Evolutionary conservation across 2,113 vertebrate species (phyloP).

Genomic region (Ctenomys sociabilis): DNA sequence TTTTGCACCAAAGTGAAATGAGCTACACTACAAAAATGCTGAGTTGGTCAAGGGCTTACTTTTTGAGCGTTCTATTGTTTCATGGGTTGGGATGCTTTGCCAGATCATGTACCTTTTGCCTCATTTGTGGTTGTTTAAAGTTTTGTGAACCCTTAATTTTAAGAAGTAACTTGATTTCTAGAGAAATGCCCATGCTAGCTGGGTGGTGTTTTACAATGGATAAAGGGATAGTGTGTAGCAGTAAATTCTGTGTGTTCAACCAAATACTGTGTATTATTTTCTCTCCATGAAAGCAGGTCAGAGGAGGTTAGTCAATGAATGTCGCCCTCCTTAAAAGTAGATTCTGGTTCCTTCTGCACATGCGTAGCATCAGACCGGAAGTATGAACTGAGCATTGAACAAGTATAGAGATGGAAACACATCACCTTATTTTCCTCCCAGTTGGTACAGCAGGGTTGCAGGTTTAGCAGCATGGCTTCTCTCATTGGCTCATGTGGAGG

Average conservation of each 20-base stretch:
- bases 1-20: conserved; percentile 76
- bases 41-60: conserved; percentile 85
- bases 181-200: conserved; percentile 55
- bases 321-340: not conserved
- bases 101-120: conserved; percentile 81
- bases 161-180: conserved; percentile 62
- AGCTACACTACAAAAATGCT: conserved; percentile 66
- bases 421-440: not conserved
- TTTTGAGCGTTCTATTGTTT: conserved; percentile 78
- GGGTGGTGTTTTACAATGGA: conserved; percentile 58
- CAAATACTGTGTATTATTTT: conserved; percentile 65
- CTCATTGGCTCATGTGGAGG: not conserved
- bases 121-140: conserved; percentile 78
- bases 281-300: conserved; percentile 60
- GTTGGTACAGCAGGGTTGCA: not conserved
- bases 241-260: conserved; percentile 67
- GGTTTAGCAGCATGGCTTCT: not conserved
- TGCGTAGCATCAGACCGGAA: not conserved
- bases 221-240: conserved; percentile 63
- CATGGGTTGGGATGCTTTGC: conserved; percentile 84
- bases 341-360: conserved; percentile 24
- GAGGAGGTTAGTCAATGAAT: conserved; percentile 39
- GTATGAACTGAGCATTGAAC: not conserved
- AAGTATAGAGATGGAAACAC: not conserved
- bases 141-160: conserved; percentile 70